Conservation (phyloP, 2,888 invertebrate species). For the Hydropsyche betteni region DNA sequence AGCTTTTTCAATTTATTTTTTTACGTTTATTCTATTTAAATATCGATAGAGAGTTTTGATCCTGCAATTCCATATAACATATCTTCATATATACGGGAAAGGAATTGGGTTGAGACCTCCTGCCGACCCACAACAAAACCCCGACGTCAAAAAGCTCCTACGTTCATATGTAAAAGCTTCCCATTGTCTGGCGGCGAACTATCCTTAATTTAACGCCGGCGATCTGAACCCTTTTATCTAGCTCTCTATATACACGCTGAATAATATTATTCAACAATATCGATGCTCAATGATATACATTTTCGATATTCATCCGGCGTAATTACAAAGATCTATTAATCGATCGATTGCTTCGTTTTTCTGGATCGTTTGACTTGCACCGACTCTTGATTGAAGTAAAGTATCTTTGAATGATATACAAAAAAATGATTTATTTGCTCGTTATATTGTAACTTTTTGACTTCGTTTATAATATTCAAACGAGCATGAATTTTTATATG, state of each 20-base stretch:
- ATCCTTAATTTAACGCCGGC: slow-evolving; percentile 21
- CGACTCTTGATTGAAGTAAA: background rate
- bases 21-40: too few species aligned
- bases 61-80: too few species aligned
- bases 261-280: slow-evolving; percentile 4
- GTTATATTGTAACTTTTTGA: too few species aligned
- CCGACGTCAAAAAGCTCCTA: slow-evolving; percentile 14
- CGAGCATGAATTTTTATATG: too few species aligned
- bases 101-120: slow-evolving; percentile 4
- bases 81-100: too few species aligned
- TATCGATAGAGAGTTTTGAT: too few species aligned
- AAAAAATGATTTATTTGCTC: too few species aligned
- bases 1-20: too few species aligned
- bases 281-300: slow-evolving; percentile 15
- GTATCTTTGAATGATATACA: too few species aligned
- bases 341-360: background rate
- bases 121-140: slow-evolving; percentile 18
- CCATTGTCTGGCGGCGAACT: slow-evolving; percentile 21
- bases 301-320: slow-evolving; percentile 1
- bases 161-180: slow-evolving; percentile 9
- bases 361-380: background rate
- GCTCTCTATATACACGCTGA: background rate
- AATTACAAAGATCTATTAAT: slow-evolving; percentile 6
- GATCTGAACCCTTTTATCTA: background rate
- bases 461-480: too few species aligned